phyloP scores from a whole-genome alignment of 2,888 invertebrate species.

The Patella ulyssiponensis region DNA sequence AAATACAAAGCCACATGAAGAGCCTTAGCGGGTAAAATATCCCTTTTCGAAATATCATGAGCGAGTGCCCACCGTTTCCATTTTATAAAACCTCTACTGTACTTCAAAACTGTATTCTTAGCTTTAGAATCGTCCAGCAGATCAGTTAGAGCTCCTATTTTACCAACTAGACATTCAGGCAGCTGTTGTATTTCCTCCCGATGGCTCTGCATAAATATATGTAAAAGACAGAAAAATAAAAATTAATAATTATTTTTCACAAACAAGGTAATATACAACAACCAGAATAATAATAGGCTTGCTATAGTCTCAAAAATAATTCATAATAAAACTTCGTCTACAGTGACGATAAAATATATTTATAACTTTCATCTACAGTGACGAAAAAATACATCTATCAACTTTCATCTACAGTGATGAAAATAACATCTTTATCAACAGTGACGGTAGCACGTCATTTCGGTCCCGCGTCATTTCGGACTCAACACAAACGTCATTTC shows the following conservation, averaged over 20 bases:
- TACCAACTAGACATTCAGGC: neutral
- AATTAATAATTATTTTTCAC: neutral
- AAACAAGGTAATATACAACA: neutral
- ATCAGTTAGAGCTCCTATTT: neutral
- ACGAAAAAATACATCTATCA: neutral
- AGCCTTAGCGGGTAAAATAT: constrained; percentile 2
- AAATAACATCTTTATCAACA: neutral
- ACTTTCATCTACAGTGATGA: neutral
- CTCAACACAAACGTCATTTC: no score
- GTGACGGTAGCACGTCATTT: no score
- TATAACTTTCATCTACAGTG: neutral
- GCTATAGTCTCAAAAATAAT: neutral
- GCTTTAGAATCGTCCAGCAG: neutral
- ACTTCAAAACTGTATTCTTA: neutral
- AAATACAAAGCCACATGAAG: constrained; percentile 24
- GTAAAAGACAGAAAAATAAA: constrained; percentile 6
- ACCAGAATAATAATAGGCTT: neutral
- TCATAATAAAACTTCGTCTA: neutral
- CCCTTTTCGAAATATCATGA: neutral
- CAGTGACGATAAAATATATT: neutral
- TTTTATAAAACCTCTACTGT: neutral
- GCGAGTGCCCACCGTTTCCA: neutral
- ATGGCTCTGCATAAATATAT: neutral
- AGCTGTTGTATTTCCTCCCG: neutral
- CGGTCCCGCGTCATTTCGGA: no score